A percentile compares a stretch with the other conserved stretches of the same genome.
These are phyloP conservation scores for Drosophila borealis DNA, from an alignment of 2,888 invertebrate genomes.

Conservation along the genomic window DNA sequence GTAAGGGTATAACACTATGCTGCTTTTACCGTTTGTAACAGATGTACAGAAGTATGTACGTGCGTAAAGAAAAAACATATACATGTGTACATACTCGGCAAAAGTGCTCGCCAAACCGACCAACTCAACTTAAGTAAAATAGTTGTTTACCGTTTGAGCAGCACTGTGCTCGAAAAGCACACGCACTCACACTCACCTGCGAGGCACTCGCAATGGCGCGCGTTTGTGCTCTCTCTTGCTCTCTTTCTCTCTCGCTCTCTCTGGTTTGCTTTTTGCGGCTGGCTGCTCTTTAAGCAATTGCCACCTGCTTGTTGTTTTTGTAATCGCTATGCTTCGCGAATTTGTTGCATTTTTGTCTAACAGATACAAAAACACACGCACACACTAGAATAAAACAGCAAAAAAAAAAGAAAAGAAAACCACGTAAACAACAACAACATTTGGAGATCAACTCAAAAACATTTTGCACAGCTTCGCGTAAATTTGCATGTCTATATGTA, in stretches of 20 bases:
- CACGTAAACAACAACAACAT: conserved; percentile 4
- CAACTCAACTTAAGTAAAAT: conserved; percentile 19
- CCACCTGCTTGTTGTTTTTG: conserved; percentile 46
- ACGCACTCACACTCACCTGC: conserved; percentile 31
- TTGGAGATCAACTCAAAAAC: conserved; percentile 18
- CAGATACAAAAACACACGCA: conserved; percentile 8
- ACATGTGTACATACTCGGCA: neutral
- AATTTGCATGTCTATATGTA: conserved; percentile 1
- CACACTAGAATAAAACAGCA: conserved; percentile 8
- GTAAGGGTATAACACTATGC: neutral
- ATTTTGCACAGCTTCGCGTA: conserved; percentile 8
- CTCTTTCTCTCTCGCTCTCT: conserved; percentile 11
- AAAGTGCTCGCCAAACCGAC: conserved; percentile 21
- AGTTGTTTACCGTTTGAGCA: conserved; percentile 38
- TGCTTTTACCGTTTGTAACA: neutral
- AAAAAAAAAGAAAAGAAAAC: conserved; percentile 4
- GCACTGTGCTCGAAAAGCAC: conserved; percentile 17
- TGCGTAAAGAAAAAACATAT: neutral
- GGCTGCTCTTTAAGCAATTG: conserved; percentile 32
- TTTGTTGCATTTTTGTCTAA: conserved; percentile 46
- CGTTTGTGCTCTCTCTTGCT: conserved; percentile 4
- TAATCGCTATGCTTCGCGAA: conserved; percentile 21
- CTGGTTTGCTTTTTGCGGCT: conserved; percentile 8
- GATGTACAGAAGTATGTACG: neutral
- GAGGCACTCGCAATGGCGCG: conserved; percentile 6